Conservation (phyloP, 1,140 invertebrate genomes). For the Scaptomyza hsui region DNA sequence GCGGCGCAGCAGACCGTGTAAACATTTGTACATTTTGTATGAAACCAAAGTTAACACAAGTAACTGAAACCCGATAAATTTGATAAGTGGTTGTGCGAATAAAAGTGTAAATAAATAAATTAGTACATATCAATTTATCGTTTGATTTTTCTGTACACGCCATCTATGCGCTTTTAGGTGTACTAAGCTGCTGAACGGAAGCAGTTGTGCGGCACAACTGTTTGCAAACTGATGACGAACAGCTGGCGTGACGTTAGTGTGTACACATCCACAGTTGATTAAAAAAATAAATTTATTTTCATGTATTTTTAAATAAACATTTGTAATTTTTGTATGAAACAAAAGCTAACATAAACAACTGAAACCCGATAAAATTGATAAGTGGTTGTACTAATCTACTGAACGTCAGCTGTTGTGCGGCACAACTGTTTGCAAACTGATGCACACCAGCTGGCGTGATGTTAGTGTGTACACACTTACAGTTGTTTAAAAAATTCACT, state of each 20-base stretch:
- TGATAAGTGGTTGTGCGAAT: neutral
- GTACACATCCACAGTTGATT: too few relatives aligned
- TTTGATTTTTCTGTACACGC: neutral
- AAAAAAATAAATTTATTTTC: too few relatives aligned
- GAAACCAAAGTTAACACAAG: slow-evolving; percentile 28
- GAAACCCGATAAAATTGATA: too few relatives aligned
- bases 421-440: too few relatives aligned
- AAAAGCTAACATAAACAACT: too few relatives aligned
- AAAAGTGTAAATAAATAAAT: neutral
- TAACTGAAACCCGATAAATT: neutral
- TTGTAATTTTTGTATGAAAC: too few relatives aligned
- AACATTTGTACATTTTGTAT: slow-evolving; percentile 65
- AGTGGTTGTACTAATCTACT: too few relatives aligned
- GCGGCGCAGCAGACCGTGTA: slow-evolving; percentile 33
- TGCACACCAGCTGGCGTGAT: neutral
- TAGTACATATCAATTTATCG: neutral
- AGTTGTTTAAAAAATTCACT: neutral
- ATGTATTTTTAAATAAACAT: too few relatives aligned
- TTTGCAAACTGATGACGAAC: neutral
- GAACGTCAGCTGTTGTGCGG: too few relatives aligned
- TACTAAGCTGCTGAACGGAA: neutral
- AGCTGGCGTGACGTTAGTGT: too few relatives aligned
- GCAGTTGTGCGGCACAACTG: neutral
- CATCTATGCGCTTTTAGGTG: neutral
- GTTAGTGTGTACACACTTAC: neutral